phyloP scores from a whole-genome alignment of 2,888 invertebrate genomes.

The Phoronis australis region DNA sequence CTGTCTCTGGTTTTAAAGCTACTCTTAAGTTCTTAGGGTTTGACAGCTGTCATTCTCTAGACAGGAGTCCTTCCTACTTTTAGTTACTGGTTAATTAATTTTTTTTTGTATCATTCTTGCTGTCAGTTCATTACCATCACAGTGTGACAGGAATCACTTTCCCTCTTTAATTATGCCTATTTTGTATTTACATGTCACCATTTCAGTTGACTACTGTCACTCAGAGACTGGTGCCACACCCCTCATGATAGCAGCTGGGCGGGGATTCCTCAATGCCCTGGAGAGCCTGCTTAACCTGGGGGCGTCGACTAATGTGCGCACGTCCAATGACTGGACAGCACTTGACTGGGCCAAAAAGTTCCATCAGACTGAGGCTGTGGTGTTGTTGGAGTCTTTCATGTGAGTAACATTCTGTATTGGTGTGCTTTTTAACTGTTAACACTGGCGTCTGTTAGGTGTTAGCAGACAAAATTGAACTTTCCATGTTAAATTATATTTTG shows the following conservation, averaged over 20 bases:
- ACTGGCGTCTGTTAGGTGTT: too few relatives aligned
- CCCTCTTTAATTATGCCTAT: neutral
- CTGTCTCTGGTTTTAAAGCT: neutral
- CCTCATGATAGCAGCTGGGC: constrained; percentile 72
- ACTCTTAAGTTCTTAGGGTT: too few relatives aligned
- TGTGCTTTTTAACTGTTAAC: neutral
- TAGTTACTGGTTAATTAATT: too few relatives aligned
- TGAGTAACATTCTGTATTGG: constrained; percentile 22
- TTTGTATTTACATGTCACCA: too few relatives aligned
- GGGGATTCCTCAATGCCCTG: constrained; percentile 65
- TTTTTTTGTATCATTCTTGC: neutral
- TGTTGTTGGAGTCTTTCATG: constrained; percentile 59
- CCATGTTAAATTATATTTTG: too few relatives aligned
- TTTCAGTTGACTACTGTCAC: constrained; percentile 66
- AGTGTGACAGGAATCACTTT: too few relatives aligned
- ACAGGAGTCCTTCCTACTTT: too few relatives aligned
- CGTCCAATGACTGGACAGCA: constrained; percentile 66
- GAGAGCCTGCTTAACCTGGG: constrained; percentile 69
- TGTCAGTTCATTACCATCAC: too few relatives aligned
- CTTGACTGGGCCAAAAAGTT: constrained; percentile 67
- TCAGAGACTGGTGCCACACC: constrained; percentile 64
- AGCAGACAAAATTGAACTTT: too few relatives aligned
- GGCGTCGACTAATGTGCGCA: constrained; percentile 59
- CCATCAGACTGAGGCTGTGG: constrained; percentile 61
- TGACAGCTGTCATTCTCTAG: too few relatives aligned